Conservation (phyloP, 2,113 vertebrate genomes). For the Diadophis punctatus region DNA sequence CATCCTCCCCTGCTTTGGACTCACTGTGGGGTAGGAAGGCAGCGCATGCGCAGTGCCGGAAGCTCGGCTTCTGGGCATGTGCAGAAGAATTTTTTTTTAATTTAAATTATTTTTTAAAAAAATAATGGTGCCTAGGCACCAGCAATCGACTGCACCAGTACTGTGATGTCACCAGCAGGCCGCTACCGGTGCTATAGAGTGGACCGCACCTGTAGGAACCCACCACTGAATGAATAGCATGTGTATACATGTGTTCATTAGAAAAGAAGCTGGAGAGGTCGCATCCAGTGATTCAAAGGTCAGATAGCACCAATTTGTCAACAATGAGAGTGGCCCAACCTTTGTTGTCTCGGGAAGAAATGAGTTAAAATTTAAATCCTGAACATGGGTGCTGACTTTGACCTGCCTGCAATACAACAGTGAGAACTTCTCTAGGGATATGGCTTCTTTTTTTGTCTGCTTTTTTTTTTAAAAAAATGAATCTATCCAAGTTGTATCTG, state of each 20-base stretch:
- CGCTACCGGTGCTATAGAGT: no score
- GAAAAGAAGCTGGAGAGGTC: neutral
- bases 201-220: no score
- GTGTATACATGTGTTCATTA: neutral
- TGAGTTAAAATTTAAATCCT: neutral
- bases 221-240: no score
- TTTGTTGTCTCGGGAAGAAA: neutral
- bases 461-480: neutral
- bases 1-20: no score
- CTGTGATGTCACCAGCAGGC: no score
- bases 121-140: no score
- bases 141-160: no score
- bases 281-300: neutral
- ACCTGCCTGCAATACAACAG: neutral
- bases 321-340: neutral
- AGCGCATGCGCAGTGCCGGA: no score
- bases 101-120: no score
- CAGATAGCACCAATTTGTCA: neutral
- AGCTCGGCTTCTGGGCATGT: no score
- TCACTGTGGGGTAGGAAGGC: no score
- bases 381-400: neutral
- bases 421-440: neutral
- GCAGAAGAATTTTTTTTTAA: no score
- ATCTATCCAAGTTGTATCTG: neutral
- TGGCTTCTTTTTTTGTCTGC: neutral